A percentile compares a stretch with the other conserved stretches of the same genome.
Conservation (phyloP, 2,113 vertebrate genomes). For the Nematolebias whitei region DNA sequence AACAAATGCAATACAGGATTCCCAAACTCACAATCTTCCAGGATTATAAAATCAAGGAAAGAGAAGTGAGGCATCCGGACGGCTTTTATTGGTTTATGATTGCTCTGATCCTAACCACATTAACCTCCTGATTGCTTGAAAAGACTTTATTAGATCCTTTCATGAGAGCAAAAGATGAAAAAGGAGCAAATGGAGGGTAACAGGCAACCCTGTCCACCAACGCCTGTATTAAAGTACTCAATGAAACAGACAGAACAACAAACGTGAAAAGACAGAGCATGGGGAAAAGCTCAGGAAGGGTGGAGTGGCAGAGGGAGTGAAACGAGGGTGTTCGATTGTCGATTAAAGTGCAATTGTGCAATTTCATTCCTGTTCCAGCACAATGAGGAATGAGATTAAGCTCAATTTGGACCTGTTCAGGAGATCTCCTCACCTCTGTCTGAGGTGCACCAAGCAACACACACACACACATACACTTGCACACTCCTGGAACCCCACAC, state of each 20-base stretch:
- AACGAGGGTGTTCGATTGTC: slow-evolving; percentile 61
- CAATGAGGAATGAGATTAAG: slow-evolving; percentile 86
- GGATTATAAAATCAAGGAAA: slow-evolving; percentile 72
- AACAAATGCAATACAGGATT: slow-evolving; percentile 58
- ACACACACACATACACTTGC: slow-evolving; percentile 54
- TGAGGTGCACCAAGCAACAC: slow-evolving; percentile 55
- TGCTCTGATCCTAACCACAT: slow-evolving; percentile 78
- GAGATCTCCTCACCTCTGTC: slow-evolving; percentile 83
- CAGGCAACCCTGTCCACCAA: slow-evolving; percentile 67
- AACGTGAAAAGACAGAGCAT: slow-evolving; percentile 42
- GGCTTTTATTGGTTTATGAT: slow-evolving; percentile 80
- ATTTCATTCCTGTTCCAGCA: slow-evolving; percentile 82
- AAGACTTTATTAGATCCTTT: slow-evolving; percentile 80
- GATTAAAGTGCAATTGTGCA: slow-evolving; percentile 85
- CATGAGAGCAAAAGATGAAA: slow-evolving; percentile 63
- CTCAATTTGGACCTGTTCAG: slow-evolving; percentile 84
- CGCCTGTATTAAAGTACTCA: slow-evolving; percentile 60
- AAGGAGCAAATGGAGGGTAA: slow-evolving; percentile 65
- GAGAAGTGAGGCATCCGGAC: slow-evolving; percentile 68
- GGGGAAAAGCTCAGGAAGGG: slow-evolving; percentile 18
- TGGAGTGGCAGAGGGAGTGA: slow-evolving; percentile 1
- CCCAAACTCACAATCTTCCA: slow-evolving; percentile 69
- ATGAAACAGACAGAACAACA: slow-evolving; percentile 39
- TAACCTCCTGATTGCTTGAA: slow-evolving; percentile 81
- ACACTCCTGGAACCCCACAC: slow-evolving; percentile 73